Percentiles rank a stretch among this genome's conserved stretches.
These are phyloP conservation scores for Phrynocephalus vlangalii DNA, from an alignment of 2,797 vertebrate genomes.

Conservation along the genomic window DNA sequence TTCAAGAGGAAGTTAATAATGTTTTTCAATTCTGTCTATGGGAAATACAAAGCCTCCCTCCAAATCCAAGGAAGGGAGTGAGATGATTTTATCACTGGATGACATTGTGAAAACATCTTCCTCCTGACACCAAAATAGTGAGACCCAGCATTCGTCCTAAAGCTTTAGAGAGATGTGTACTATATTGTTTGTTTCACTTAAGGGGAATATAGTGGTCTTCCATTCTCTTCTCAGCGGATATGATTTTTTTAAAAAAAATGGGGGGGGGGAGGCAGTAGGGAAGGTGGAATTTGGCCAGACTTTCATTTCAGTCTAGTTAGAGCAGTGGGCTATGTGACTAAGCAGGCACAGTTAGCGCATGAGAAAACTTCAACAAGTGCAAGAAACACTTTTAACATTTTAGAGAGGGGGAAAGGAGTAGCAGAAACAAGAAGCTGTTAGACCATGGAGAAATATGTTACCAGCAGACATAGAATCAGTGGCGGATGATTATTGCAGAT, in stretches of 20 bases:
- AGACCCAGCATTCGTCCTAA: neutral
- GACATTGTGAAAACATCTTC: neutral
- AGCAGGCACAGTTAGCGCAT: neutral
- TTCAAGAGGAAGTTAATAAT: neutral
- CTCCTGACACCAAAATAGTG: neutral
- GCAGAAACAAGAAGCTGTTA: constrained; percentile 4
- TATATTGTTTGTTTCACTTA: no score
- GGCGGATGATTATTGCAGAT: neutral
- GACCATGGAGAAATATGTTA: neutral
- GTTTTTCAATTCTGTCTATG: neutral
- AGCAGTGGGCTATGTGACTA: neutral
- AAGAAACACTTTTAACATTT: neutral
- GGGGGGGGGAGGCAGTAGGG: no score
- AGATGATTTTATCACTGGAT: neutral
- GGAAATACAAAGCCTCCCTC: neutral
- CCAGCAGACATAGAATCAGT: neutral
- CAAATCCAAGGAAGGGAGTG: neutral
- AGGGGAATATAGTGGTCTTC: no score
- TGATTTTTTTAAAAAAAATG: no score
- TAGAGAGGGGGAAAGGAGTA: neutral
- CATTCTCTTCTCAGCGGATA: no score
- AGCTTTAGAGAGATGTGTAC: neutral
- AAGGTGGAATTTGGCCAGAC: neutral
- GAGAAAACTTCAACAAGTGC: neutral
- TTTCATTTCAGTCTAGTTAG: neutral